phyloP scores from a whole-genome alignment of 2,797 vertebrate species.

The Acanthurus lineatus region DNA sequence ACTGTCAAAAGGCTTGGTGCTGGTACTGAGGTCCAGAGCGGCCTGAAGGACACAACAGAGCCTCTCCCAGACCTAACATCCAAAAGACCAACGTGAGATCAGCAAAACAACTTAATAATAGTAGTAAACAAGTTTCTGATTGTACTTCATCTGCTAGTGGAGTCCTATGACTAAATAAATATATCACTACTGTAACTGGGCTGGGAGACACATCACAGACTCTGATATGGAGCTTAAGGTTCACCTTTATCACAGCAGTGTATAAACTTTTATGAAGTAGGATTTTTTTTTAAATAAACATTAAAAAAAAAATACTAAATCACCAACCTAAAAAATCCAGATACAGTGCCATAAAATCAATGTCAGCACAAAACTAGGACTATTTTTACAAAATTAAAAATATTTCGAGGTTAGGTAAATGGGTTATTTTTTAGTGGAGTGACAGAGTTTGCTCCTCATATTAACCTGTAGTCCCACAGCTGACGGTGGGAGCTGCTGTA shows the following conservation, averaged over 20 bases:
- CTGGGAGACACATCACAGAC: not conserved
- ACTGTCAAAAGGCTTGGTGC: slow-evolving; percentile 96
- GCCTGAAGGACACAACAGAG: slow-evolving; percentile 85
- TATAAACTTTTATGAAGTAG: no score
- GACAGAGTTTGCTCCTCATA: not conserved
- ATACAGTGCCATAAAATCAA: no score
- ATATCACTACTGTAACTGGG: not conserved
- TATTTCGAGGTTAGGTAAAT: not conserved
- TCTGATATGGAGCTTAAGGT: not conserved
- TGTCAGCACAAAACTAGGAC: not conserved
- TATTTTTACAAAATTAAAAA: not conserved
- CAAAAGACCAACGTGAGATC: not conserved
- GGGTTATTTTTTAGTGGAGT: not conserved
- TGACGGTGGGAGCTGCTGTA: slow-evolving; percentile 87
- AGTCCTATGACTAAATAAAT: not conserved
- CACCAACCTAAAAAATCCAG: not conserved
- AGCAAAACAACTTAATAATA: not conserved
- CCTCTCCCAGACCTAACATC: slow-evolving; percentile 71
- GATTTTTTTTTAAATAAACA: no score
- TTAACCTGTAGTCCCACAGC: slow-evolving; percentile 88
- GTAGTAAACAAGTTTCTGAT: not conserved
- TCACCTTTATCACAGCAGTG: not conserved
- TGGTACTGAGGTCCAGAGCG: slow-evolving; percentile 92
- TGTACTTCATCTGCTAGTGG: not conserved
- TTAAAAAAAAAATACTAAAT: no score